phyloP scores from a whole-genome alignment of 2,888 invertebrate genomes.

The Masnerella sp. region DNA sequence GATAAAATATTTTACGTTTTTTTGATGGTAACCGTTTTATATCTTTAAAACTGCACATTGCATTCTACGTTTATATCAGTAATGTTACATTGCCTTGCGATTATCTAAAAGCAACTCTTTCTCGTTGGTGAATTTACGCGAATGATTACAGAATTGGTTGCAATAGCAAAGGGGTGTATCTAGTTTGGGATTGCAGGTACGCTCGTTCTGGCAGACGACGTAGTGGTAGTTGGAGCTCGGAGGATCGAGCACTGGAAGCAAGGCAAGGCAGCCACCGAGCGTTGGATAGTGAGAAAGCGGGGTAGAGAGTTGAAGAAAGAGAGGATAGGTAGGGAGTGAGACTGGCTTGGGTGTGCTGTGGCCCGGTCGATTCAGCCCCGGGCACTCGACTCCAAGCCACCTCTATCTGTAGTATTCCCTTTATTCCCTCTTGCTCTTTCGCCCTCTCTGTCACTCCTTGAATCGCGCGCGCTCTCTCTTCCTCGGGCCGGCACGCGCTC shows the following conservation, averaged over 20 bases:
- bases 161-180: too few species aligned
- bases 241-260: conserved; percentile 56
- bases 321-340: conserved; percentile 60
- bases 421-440: conserved; percentile 70
- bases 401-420: conserved; percentile 76
- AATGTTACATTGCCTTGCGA: too few species aligned
- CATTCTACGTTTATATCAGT: too few species aligned
- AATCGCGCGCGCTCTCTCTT: conserved; percentile 44
- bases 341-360: conserved; percentile 61
- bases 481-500: conserved; percentile 26
- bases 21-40: too few species aligned
- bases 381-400: conserved; percentile 74
- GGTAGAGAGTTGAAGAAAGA: conserved; percentile 60
- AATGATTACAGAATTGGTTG: too few species aligned
- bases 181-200: conserved; percentile 25
- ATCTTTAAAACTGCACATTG: too few species aligned
- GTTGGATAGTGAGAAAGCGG: conserved; percentile 59
- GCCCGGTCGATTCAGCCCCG: conserved; percentile 63
- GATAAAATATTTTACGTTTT: too few species aligned
- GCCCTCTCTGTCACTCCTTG: conserved; percentile 62
- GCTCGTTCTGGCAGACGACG: conserved; percentile 18
- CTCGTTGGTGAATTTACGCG: too few species aligned
- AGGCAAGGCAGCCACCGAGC: conserved; percentile 56
- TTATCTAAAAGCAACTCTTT: too few species aligned
- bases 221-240: conserved; percentile 40